phyloP scores from a whole-genome alignment of 2,888 invertebrate genomes.

The Hydraecia micacea region DNA sequence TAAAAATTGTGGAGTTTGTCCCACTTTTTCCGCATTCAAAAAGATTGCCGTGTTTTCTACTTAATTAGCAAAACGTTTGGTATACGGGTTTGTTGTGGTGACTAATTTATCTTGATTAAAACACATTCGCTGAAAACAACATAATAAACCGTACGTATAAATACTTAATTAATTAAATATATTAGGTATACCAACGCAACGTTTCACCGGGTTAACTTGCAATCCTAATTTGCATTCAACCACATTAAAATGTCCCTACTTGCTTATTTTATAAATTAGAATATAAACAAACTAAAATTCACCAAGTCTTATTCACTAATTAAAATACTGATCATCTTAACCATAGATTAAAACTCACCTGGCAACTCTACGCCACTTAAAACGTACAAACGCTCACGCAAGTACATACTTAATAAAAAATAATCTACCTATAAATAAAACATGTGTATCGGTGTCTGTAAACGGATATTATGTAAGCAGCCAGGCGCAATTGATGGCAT shows the following conservation, averaged over 20 bases:
- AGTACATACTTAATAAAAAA: slow-evolving; percentile 34
- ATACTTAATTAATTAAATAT: not conserved
- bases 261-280: slow-evolving; percentile 9
- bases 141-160: not conserved
- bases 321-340: slow-evolving; percentile 8
- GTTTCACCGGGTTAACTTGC: not conserved
- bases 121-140: slow-evolving; percentile 33
- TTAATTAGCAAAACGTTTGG: slow-evolving; percentile 49
- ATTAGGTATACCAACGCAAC: not conserved
- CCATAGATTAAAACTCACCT: slow-evolving; percentile 15
- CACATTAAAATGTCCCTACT: not conserved
- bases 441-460: slow-evolving; percentile 49
- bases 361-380: slow-evolving; percentile 28
- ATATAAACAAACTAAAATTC: not conserved
- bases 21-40: slow-evolving; percentile 30
- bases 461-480: slow-evolving; percentile 49
- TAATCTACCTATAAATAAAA: slow-evolving; percentile 36
- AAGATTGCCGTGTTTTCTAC: slow-evolving; percentile 30
- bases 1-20: slow-evolving; percentile 17
- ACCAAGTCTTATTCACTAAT: not conserved
- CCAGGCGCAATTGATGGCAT: slow-evolving; percentile 55
- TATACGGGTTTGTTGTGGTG: slow-evolving; percentile 27
- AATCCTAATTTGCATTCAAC: slow-evolving; percentile 13
- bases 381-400: slow-evolving; percentile 16
- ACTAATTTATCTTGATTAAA: slow-evolving; percentile 58